phyloP scores from a whole-genome alignment of 2,888 invertebrate species.

The Lymantria dispar region DNA sequence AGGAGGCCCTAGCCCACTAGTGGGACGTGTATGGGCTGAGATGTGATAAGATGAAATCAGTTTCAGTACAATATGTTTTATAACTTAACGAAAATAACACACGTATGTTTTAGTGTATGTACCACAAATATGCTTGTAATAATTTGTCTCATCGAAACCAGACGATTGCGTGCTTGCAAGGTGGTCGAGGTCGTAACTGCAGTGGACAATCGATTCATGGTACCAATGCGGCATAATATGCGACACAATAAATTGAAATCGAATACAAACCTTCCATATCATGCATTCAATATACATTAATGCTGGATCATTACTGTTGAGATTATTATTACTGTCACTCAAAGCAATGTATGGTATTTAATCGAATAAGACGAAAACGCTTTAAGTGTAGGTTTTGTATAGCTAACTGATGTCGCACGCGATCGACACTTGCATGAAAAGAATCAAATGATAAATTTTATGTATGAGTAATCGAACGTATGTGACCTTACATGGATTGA shows the following conservation, averaged over 20 bases:
- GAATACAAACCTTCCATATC: slow-evolving; percentile 46
- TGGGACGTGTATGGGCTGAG: no score
- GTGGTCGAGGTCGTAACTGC: slow-evolving; percentile 74
- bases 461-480: slow-evolving; percentile 41
- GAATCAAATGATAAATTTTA: slow-evolving; percentile 53
- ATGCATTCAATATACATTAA: slow-evolving; percentile 39
- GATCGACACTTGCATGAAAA: slow-evolving; percentile 41
- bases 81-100: not conserved
- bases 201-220: slow-evolving; percentile 76
- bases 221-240: slow-evolving; percentile 73
- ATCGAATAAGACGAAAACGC: slow-evolving; percentile 26
- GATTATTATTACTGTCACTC: slow-evolving; percentile 2
- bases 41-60: no score
- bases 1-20: no score
- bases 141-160: slow-evolving; percentile 54
- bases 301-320: slow-evolving; percentile 9
- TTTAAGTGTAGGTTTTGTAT: slow-evolving; percentile 25
- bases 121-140: slow-evolving; percentile 47
- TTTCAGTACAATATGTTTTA: no score
- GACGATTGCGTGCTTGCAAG: slow-evolving; percentile 70
- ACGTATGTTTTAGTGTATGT: slow-evolving; percentile 3
- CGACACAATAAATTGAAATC: slow-evolving; percentile 65
- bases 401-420: slow-evolving; percentile 41
- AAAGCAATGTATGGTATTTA: slow-evolving; percentile 34
- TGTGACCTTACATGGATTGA: slow-evolving; percentile 41